Percentiles rank a stretch among this genome's conserved stretches.
These are phyloP conservation scores for Sarotherodon lohbergeri DNA, from an alignment of 2,113 vertebrate genomes.

Conservation along the genomic window DNA sequence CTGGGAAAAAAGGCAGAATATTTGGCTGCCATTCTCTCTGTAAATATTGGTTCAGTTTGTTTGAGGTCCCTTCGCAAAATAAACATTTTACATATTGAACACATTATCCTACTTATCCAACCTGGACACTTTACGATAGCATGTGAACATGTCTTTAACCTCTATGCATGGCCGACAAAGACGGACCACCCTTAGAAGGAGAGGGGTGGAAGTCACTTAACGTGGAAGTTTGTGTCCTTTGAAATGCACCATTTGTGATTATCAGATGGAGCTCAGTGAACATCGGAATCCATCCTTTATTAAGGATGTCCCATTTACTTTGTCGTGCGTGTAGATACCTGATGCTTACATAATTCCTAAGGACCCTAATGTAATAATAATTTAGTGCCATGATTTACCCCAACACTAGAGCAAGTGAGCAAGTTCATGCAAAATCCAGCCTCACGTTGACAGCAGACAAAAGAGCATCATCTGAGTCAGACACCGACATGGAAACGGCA, in stretches of 20 bases:
- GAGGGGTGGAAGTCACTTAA: constrained; percentile 39
- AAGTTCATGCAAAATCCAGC: background rate
- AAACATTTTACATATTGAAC: constrained; percentile 74
- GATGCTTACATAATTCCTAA: background rate
- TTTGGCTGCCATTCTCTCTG: constrained; percentile 64
- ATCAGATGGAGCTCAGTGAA: constrained; percentile 57
- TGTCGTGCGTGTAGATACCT: background rate
- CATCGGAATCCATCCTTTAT: constrained; percentile 33
- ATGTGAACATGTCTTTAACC: constrained; percentile 70
- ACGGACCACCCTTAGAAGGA: constrained; percentile 61
- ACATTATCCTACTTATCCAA: constrained; percentile 69
- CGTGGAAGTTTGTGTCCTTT: constrained; percentile 66
- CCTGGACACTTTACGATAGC: constrained; percentile 69
- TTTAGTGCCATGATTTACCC: background rate
- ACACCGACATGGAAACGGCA: constrained; percentile 9
- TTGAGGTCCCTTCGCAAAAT: constrained; percentile 67
- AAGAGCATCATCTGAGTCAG: background rate
- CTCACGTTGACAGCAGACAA: background rate
- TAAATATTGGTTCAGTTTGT: constrained; percentile 76
- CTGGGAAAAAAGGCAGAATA: constrained; percentile 63
- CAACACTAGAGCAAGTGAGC: background rate
- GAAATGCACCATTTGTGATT: constrained; percentile 64
- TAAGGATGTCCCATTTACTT: constrained; percentile 24
- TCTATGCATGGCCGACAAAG: constrained; percentile 35
- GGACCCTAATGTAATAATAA: background rate